phyloP scores from a whole-genome alignment of 2,888 invertebrate genomes.

The Tinea pellionella region DNA sequence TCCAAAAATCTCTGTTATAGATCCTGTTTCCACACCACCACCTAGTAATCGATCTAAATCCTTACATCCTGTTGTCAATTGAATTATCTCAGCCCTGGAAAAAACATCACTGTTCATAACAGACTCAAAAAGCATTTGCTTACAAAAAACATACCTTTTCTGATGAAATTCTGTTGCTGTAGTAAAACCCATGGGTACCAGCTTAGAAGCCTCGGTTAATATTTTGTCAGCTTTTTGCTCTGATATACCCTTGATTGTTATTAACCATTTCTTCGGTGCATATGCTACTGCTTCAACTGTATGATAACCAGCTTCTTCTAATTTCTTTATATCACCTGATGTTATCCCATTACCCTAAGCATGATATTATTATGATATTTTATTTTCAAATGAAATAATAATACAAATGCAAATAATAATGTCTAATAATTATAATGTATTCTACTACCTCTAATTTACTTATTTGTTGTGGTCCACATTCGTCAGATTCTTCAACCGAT shows the following conservation, averaged over 20 bases:
- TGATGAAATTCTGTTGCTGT: slow-evolving; percentile 97
- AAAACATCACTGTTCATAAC: too few relatives aligned
- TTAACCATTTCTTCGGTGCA: slow-evolving; percentile 90
- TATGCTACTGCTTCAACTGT: slow-evolving; percentile 97
- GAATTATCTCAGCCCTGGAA: slow-evolving; percentile 88
- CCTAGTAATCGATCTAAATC: slow-evolving; percentile 93
- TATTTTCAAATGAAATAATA: not conserved
- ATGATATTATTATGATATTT: slow-evolving; percentile 20
- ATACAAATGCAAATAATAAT: not conserved
- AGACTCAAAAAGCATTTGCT: too few relatives aligned
- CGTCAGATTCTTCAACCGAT: slow-evolving; percentile 68
- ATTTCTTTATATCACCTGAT: slow-evolving; percentile 89
- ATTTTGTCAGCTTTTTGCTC: slow-evolving; percentile 98
- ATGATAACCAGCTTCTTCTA: slow-evolving; percentile 92
- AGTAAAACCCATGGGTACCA: slow-evolving; percentile 98
- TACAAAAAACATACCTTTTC: slow-evolving; percentile 72
- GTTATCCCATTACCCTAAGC: slow-evolving; percentile 90
- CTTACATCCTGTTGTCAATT: slow-evolving; percentile 93
- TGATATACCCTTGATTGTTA: slow-evolving; percentile 93
- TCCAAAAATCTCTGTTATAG: slow-evolving; percentile 98
- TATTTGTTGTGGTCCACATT: slow-evolving; percentile 78
- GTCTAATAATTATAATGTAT: not conserved
- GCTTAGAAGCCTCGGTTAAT: slow-evolving; percentile 87
- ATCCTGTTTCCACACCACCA: slow-evolving; percentile 98
- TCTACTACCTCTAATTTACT: slow-evolving; percentile 76